These are phyloP conservation scores for Carettochelys insculpta DNA, from an alignment of 2,113 vertebrate genomes.

Conservation along the genomic window DNA sequence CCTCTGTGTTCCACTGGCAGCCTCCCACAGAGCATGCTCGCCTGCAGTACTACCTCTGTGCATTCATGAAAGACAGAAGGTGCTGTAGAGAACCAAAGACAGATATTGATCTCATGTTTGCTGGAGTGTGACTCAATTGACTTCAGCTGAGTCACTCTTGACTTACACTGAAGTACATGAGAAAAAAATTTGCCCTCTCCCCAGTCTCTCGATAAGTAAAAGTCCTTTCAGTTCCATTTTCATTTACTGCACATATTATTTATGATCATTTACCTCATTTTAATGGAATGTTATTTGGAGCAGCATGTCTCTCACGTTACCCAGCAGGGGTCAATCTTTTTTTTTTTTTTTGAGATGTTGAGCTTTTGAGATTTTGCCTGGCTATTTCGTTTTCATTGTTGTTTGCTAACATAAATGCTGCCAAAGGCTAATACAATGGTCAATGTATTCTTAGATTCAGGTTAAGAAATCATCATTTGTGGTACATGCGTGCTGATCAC, in stretches of 20 bases:
- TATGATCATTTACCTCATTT: neutral
- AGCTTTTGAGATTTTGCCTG: neutral
- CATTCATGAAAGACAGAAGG: neutral
- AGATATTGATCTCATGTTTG: neutral
- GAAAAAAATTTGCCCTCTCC: neutral
- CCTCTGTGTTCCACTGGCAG: neutral
- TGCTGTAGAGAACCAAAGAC: neutral
- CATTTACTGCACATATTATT: neutral
- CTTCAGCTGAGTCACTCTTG: neutral
- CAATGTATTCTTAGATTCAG: neutral
- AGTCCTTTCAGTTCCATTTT: neutral
- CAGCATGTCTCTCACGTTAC: neutral
- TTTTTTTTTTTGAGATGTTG: neutral
- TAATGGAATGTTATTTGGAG: neutral
- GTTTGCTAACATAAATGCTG: constrained; percentile 4
- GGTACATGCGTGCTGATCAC: neutral
- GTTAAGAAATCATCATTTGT: constrained; percentile 2
- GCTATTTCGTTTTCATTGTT: neutral
- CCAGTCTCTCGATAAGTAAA: neutral
- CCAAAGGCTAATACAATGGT: neutral
- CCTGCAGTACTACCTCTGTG: neutral
- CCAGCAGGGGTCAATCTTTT: neutral
- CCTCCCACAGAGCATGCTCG: neutral
- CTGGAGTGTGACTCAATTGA: neutral
- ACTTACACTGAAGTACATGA: neutral